Evolutionary conservation across 53 echinoderm and acorn worm species (phyloP).

Genomic region (Hippasteria phrygiana): DNA sequence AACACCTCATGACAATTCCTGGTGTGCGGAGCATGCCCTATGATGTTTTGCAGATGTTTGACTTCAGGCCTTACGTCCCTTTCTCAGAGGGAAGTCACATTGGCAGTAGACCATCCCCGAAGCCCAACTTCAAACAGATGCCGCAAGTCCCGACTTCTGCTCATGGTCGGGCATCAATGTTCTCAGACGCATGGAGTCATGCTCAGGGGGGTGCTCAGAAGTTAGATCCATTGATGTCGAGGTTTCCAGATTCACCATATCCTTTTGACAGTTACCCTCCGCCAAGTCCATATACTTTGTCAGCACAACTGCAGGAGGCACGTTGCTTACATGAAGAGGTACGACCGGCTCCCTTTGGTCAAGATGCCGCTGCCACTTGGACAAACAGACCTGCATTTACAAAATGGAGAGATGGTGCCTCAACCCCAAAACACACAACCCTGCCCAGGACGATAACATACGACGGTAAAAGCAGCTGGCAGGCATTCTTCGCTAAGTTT

Average conservation of each 20-base stretch:
- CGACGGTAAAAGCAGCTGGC: constrained; percentile 59
- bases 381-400: neutral
- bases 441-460: constrained; percentile 58
- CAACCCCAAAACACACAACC: neutral
- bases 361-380: neutral
- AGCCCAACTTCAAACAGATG: neutral
- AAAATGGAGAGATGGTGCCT: constrained; percentile 7
- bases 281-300: neutral
- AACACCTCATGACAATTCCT: neutral
- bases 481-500: constrained; percentile 41
- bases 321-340: neutral
- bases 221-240: neutral
- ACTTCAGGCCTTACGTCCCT: constrained; percentile 17
- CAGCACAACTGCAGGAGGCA: neutral
- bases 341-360: neutral
- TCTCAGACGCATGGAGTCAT: neutral
- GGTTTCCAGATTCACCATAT: neutral
- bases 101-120: neutral
- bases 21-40: neutral
- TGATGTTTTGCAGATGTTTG: neutral
- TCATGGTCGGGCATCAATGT: neutral
- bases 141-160: neutral
- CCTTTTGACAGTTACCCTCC: constrained; percentile 32
- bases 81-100: neutral
- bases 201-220: neutral